phyloP scores from a whole-genome alignment of 2,113 vertebrate species.

The Pachycephala philippinensis region DNA sequence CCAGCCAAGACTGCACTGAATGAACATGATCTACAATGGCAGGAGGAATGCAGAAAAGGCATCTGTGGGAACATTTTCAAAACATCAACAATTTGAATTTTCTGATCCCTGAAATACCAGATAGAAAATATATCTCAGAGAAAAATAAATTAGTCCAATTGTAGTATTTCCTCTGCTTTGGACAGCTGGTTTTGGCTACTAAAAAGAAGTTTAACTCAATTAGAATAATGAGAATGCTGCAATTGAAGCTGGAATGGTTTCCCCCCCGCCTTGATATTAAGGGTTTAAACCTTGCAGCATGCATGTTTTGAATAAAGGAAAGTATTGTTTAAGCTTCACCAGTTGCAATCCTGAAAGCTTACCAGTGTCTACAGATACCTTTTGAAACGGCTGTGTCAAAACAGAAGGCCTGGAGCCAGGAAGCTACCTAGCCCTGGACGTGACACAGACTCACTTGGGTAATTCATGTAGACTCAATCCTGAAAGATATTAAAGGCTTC shows the following conservation, averaged over 20 bases:
- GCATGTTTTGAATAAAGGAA: not conserved
- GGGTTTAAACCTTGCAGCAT: not conserved
- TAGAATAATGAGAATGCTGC: not conserved
- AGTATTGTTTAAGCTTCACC: not conserved
- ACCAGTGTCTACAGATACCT: not conserved
- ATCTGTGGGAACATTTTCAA: not conserved
- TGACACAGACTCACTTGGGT: not conserved
- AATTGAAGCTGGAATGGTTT: not conserved
- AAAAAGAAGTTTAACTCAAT: not conserved
- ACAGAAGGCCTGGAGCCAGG: not conserved
- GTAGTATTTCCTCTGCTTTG: not conserved
- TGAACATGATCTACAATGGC: not conserved
- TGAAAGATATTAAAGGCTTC: not conserved
- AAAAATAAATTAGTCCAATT: not conserved
- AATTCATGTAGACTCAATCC: not conserved
- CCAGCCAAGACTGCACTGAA: not conserved
- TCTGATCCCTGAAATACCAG: not conserved
- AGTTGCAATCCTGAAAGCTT: not conserved
- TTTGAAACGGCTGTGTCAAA: not conserved
- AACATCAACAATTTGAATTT: not conserved
- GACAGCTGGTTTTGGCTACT: not conserved
- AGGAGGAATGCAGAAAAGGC: not conserved
- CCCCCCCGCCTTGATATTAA: accelerated
- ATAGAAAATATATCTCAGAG: not conserved
- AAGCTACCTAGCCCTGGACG: not conserved